Conservation (phyloP, 2,113 vertebrate species). For the Corvus hawaiiensis region DNA sequence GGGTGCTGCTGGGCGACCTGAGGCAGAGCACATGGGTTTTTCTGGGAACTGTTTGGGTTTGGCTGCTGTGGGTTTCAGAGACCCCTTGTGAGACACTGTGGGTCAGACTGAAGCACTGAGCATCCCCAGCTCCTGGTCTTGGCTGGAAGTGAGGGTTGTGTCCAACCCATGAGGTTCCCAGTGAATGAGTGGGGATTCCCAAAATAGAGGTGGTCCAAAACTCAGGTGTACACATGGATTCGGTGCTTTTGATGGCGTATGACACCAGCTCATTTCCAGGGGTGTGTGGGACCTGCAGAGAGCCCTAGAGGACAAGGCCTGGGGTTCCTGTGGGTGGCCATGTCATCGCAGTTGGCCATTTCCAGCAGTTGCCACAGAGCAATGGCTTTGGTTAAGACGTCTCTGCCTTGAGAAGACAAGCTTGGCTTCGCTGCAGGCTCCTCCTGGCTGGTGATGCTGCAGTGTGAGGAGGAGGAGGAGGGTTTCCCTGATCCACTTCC, state of each 20-base stretch:
- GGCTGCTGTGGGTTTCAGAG: background rate
- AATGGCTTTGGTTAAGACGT: background rate
- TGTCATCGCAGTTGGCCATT: rapidly evolving
- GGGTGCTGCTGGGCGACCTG: background rate
- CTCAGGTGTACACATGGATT: background rate
- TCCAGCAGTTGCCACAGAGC: background rate
- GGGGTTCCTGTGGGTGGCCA: background rate
- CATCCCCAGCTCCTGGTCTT: background rate
- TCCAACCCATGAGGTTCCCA: background rate
- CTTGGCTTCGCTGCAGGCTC: background rate
- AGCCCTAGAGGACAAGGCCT: background rate
- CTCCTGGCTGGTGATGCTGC: background rate
- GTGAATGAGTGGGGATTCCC: background rate
- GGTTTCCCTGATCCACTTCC: background rate
- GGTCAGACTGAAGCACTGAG: background rate
- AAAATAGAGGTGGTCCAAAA: background rate
- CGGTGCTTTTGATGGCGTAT: rapidly evolving
- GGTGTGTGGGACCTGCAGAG: background rate
- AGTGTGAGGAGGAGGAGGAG: background rate
- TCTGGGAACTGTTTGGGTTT: background rate
- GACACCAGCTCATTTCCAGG: background rate
- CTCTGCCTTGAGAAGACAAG: background rate
- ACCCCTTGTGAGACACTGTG: background rate
- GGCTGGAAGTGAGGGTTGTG: background rate
- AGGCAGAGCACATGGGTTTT: background rate